Base-by-base conservation (phyloP, 2,888 invertebrate species). In the Protonemura montana region DNA sequence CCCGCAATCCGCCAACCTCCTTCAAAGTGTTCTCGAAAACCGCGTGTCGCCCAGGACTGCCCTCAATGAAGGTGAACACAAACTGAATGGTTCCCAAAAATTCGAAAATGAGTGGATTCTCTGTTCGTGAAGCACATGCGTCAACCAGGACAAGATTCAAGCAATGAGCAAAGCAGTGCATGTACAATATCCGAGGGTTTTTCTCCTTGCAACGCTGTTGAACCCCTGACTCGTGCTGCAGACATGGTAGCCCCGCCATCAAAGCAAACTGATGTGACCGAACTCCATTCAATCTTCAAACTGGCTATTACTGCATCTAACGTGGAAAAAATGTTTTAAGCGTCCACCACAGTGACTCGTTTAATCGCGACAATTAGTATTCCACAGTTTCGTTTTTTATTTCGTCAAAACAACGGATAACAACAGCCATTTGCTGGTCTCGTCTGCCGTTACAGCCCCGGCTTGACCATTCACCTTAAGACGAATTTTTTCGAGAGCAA, bases 161-260 rank as follows among this genome's bases (percentile, higher is more conserved):
- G 21, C 80, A 80, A 28, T 80, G 28, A 6, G 80, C 80, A 28
- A 27, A 80, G 80, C 80, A 80, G 80, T 80, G 80, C 16, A 80
- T 28, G 28, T 80, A 80, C 28, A 80, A 25, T 13, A 80, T 80
- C 28, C 27, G 21, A 13, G 21, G 26, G 16, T 80, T 7, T 80
- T 26, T 27, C 16, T 80, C 27, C 80, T 80, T 80, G 28, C 26
- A 80, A 13, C 80, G 80, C 28, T 80, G 21, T 28, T 80, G 80
- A 80, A 80, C 28, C 21, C 77, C 77, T 77, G 77, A 77, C 77
- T 77, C 26, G 77, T 77, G 77, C n/a, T 25, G n/a, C 77, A 16
- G 77, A 77, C 28, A 80, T 80, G 80, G 80, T 80, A 13, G 80
- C 80, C 26, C 28, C 80, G 28, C 80, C 80, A 26, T 80, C 80